A percentile compares a stretch with the other conserved stretches of the same genome.
phyloP scores from a whole-genome alignment of 2,797 vertebrate genomes.

The Pangasius macronema region DNA sequence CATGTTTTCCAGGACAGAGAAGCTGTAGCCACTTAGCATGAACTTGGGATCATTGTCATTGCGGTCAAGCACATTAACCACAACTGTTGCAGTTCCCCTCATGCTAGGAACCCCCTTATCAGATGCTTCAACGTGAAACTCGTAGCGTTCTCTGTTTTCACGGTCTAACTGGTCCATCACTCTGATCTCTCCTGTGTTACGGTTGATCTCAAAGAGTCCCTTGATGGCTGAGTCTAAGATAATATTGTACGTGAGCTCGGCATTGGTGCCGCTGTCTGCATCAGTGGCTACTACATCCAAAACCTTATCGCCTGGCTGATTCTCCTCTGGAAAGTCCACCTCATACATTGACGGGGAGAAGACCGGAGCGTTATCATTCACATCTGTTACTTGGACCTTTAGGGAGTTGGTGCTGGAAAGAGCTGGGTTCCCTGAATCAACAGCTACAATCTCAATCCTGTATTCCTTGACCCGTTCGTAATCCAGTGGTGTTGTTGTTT shows the following conservation, averaged over 20 bases:
- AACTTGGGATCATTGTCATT: constrained; percentile 99
- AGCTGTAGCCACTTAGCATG: constrained; percentile 94
- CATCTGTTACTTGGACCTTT: constrained; percentile 92
- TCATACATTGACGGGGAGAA: constrained; percentile 87
- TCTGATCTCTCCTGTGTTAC: constrained; percentile 83
- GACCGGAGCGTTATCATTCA: constrained; percentile 90
- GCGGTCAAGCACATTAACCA: constrained; percentile 88
- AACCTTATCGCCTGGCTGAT: constrained; percentile 85
- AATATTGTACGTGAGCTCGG: constrained; percentile 88
- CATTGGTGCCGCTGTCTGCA: constrained; percentile 91
- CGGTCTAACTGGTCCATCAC: constrained; percentile 90
- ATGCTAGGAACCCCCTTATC: constrained; percentile 92
- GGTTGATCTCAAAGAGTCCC: constrained; percentile 86
- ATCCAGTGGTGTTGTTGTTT: constrained; percentile 91
- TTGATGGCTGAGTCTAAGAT: constrained; percentile 74
- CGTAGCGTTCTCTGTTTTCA: constrained; percentile 85
- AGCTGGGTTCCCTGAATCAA: constrained; percentile 95
- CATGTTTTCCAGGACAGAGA: constrained; percentile 97
- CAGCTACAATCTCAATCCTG: constrained; percentile 92
- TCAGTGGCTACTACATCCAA: constrained; percentile 85
- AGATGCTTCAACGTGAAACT: constrained; percentile 88
- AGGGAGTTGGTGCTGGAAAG: constrained; percentile 95
- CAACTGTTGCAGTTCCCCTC: constrained; percentile 90
- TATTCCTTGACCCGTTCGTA: constrained; percentile 91
- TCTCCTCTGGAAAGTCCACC: constrained; percentile 89